phyloP scores from a whole-genome alignment of 2,888 invertebrate genomes.

The Gisinianus flammeolus region DNA sequence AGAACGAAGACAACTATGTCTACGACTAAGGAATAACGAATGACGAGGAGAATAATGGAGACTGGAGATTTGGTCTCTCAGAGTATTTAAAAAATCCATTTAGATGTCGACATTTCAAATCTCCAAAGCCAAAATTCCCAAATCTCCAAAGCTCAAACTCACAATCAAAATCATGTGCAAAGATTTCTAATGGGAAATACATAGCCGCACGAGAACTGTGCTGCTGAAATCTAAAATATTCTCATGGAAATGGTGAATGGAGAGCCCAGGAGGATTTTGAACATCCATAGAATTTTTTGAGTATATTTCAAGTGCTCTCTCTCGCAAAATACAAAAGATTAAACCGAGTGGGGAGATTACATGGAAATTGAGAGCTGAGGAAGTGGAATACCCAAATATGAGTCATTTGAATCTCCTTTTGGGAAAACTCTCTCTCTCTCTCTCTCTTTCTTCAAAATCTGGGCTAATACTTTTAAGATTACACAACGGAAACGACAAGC shows the following conservation, averaged over 20 bases:
- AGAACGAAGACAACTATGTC: too few relatives aligned
- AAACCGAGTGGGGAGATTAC: not conserved
- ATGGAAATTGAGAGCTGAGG: not conserved
- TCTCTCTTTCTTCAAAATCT: constrained; percentile 10
- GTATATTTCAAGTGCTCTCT: not conserved
- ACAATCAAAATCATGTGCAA: too few relatives aligned
- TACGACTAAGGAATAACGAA: too few relatives aligned
- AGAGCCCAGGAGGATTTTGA: not conserved
- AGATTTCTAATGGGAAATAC: not conserved
- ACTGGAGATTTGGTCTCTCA: too few relatives aligned
- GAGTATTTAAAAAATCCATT: too few relatives aligned
- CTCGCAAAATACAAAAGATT: not conserved
- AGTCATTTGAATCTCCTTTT: too few relatives aligned
- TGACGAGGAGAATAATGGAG: too few relatives aligned
- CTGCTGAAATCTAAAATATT: not conserved
- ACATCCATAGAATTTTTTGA: not conserved
- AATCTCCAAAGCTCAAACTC: too few relatives aligned
- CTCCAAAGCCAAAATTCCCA: too few relatives aligned
- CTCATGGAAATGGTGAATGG: not conserved
- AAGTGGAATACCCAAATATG: not conserved
- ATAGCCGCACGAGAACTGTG: not conserved
- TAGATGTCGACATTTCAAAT: too few relatives aligned
- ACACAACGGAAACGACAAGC: too few relatives aligned
- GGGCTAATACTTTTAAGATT: constrained; percentile 40
- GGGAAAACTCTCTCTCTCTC: too few relatives aligned